A percentile compares a stretch with the other conserved stretches of the same genome.
Evolutionary conservation across 1,140 invertebrate genomes (phyloP).

Genomic region (Ceratosolen solmsi): DNA sequence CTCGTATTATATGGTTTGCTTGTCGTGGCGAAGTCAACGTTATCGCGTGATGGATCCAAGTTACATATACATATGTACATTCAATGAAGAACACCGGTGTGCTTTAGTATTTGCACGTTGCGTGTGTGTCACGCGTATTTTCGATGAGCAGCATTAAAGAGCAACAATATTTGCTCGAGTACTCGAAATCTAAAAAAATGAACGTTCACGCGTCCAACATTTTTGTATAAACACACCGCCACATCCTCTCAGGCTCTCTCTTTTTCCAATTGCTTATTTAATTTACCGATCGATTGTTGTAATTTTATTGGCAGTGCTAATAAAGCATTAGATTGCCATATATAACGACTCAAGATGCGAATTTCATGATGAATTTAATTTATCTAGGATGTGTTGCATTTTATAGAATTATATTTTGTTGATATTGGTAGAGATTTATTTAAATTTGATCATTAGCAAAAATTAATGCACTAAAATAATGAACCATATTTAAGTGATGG

Average conservation of each 20-base stretch:
- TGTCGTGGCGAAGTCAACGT: constrained; percentile 12
- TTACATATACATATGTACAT: background rate
- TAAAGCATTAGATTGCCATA: too few relatives aligned
- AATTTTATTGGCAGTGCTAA: too few relatives aligned
- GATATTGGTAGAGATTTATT: too few relatives aligned
- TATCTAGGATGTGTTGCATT: too few relatives aligned
- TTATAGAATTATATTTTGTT: too few relatives aligned
- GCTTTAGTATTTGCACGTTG: background rate
- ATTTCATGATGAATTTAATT: too few relatives aligned
- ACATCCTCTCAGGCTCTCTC: too few relatives aligned
- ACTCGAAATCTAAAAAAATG: background rate
- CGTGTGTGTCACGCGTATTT: background rate
- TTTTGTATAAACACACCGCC: background rate
- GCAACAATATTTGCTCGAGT: constrained; percentile 22
- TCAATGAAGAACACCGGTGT: background rate
- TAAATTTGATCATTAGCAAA: too few relatives aligned
- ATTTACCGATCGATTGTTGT: too few relatives aligned
- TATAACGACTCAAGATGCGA: too few relatives aligned
- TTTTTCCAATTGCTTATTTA: background rate
- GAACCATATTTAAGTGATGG: too few relatives aligned
- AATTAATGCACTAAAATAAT: too few relatives aligned
- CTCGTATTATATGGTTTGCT: constrained; percentile 28
- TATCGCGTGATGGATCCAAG: constrained; percentile 10
- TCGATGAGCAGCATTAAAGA: constrained; percentile 28
- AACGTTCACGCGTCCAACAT: background rate